Percentiles rank a stretch among this genome's conserved stretches.
Conservation (phyloP, 2,888 invertebrate species). For the Dolichopus griseipennis region DNA sequence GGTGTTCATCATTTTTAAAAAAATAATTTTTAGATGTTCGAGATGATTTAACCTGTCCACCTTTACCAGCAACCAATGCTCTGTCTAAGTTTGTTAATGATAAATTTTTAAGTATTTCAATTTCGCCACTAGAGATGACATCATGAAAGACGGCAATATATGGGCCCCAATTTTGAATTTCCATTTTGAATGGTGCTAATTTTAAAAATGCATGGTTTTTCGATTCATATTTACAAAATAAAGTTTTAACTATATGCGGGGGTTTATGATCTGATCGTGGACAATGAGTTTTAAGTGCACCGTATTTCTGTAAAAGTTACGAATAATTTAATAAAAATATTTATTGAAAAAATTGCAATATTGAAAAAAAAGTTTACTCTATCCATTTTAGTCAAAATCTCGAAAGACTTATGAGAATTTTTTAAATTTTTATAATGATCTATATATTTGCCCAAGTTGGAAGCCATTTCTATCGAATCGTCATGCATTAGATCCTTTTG, state of each 20-base stretch:
- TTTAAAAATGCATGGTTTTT: slow-evolving; percentile 27
- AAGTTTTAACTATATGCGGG: too few species aligned
- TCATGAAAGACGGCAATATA: slow-evolving; percentile 36
- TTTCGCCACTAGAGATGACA: slow-evolving; percentile 30
- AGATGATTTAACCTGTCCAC: slow-evolving; percentile 19
- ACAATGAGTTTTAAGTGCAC: slow-evolving; percentile 26
- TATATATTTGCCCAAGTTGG: too few species aligned
- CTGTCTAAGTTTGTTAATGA: slow-evolving; percentile 29
- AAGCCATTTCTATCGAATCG: too few species aligned
- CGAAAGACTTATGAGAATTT: too few species aligned
- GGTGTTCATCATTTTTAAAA: slow-evolving; percentile 27
- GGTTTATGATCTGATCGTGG: too few species aligned
- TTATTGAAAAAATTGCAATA: too few species aligned
- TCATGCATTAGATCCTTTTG: not conserved
- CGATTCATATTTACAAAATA: slow-evolving; percentile 10
- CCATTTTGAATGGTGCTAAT: slow-evolving; percentile 37
- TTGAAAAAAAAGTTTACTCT: too few species aligned
- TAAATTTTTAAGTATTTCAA: slow-evolving; percentile 26
- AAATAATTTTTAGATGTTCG: slow-evolving; percentile 37
- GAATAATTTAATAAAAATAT: too few species aligned
- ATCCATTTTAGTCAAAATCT: too few species aligned
- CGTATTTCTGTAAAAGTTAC: too few species aligned
- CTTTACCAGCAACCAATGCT: slow-evolving; percentile 29
- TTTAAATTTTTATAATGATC: too few species aligned
- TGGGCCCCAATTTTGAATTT: slow-evolving; percentile 30